Evolutionary conservation across 2,888 invertebrate species (phyloP).

Genomic region (Drosophila atripex): DNA sequence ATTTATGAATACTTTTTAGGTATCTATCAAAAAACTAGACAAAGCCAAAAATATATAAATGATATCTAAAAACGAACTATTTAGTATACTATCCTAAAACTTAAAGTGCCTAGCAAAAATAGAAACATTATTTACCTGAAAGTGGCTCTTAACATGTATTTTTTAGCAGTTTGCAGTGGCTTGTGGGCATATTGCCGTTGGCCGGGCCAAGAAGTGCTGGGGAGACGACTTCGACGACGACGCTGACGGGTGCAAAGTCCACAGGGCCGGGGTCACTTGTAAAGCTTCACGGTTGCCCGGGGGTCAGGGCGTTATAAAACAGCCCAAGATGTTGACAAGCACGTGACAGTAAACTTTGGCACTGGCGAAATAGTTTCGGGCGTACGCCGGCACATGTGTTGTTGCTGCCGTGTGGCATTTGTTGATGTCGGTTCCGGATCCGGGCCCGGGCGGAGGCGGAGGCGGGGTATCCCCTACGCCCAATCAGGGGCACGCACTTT

Average conservation of each 20-base stretch:
- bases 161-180: background rate
- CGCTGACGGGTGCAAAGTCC: conserved; percentile 25
- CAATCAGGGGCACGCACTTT: conserved; percentile 38
- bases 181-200: conserved; percentile 10
- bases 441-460: background rate
- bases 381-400: conserved; percentile 6
- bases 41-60: no score
- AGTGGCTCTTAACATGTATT: background rate
- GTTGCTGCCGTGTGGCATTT: conserved; percentile 8
- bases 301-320: conserved; percentile 44
- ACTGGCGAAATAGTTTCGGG: conserved; percentile 27
- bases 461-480: conserved; percentile 5
- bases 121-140: conserved; percentile 23
- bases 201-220: conserved; percentile 1
- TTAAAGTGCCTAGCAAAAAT: background rate
- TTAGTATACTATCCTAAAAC: background rate
- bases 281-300: conserved; percentile 33
- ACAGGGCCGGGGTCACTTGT: conserved; percentile 38
- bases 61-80: no score
- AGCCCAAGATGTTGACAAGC: conserved; percentile 23
- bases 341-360: conserved; percentile 45
- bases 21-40: no score
- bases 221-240: conserved; percentile 3
- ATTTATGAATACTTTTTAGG: no score
- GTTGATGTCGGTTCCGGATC: conserved; percentile 8